A percentile compares a stretch with the other conserved stretches of the same genome.
Conservation (phyloP, 2,888 invertebrate genomes). For the Euphydryas editha region DNA sequence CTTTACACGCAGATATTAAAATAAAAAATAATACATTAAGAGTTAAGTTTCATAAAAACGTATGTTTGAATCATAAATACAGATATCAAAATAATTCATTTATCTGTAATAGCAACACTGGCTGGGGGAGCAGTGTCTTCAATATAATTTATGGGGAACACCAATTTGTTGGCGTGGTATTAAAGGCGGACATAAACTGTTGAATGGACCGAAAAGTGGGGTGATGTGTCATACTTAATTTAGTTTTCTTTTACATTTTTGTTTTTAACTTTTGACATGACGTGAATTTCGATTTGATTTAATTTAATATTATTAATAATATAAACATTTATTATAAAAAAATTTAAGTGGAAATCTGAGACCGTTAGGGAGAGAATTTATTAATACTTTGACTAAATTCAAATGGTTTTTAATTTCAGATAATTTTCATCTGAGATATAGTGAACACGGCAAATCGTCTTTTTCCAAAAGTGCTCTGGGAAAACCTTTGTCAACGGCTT, state of each 20-base stretch:
- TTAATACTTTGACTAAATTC: too few species aligned
- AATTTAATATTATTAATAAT: not conserved
- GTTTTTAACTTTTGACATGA: conserved; percentile 12
- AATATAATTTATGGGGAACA: conserved; percentile 76
- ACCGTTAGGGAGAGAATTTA: too few species aligned
- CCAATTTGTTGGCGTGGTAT: conserved; percentile 78
- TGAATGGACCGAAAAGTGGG: conserved; percentile 79
- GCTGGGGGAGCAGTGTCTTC: conserved; percentile 63
- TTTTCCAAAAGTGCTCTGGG: too few species aligned
- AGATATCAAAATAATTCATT: conserved; percentile 36
- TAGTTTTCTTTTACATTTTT: conserved; percentile 40
- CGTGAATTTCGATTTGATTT: not conserved
- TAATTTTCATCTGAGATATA: too few species aligned
- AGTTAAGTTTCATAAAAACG: conserved; percentile 4
- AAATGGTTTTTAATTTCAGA: too few species aligned
- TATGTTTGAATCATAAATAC: conserved; percentile 10
- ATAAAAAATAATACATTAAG: not conserved
- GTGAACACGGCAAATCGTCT: too few species aligned
- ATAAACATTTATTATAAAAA: not conserved
- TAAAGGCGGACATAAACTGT: conserved; percentile 76
- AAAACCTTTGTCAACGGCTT: too few species aligned
- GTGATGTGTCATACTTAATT: conserved; percentile 59
- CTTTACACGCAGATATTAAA: too few species aligned
- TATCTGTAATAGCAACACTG: conserved; percentile 40
- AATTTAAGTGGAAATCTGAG: too few species aligned